These are phyloP conservation scores for Celastrina argiolus DNA, from an alignment of 2,888 invertebrate species.

Conservation along the genomic window DNA sequence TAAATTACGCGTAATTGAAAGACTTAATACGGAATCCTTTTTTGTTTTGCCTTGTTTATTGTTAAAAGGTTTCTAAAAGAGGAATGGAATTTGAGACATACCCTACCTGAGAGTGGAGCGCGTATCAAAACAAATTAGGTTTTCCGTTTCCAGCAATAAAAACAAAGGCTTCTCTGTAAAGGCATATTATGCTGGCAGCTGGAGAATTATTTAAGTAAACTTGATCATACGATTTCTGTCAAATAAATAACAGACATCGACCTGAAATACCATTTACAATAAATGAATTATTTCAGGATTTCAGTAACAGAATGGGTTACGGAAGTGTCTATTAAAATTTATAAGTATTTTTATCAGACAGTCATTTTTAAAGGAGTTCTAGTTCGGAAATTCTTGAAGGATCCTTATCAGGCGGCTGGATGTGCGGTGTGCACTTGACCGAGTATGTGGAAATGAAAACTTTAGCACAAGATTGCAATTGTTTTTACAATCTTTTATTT, in stretches of 20 bases:
- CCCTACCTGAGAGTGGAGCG: neutral
- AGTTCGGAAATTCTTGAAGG: neutral
- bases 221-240: neutral
- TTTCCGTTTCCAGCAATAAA: conserved; percentile 9
- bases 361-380: neutral
- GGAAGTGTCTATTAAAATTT: neutral
- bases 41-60: conserved; percentile 8
- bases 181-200: neutral
- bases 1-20: conserved; percentile 5
- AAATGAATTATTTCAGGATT: neutral
- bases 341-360: neutral
- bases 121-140: conserved; percentile 9
- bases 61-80: conserved; percentile 12
- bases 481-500: neutral
- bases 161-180: neutral
- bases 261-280: no score
- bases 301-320: neutral
- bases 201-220: neutral
- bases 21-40: conserved; percentile 5
- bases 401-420: neutral
- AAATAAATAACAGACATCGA: neutral
- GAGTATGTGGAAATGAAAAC: neutral
- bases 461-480: neutral
- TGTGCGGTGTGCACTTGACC: neutral
- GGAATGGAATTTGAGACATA: conserved; percentile 18